phyloP scores from a whole-genome alignment of 2,797 vertebrate genomes.

The Huso huso region DNA sequence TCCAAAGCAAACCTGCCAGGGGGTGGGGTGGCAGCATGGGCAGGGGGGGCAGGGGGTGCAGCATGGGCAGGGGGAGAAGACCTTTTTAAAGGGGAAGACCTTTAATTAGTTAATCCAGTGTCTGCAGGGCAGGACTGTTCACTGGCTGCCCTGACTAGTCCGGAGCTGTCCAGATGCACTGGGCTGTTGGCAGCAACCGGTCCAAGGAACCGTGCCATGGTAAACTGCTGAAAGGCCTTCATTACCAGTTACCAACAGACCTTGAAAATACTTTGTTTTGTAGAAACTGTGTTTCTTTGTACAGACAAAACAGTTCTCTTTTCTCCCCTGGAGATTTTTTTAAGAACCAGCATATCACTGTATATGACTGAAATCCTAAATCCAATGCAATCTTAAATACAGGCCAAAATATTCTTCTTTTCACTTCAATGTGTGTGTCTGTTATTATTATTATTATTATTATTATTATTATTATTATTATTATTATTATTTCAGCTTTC shows the following conservation, averaged over 20 bases:
- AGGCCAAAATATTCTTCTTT: too few relatives aligned
- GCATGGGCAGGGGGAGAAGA: constrained; percentile 30
- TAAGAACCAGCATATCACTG: too few relatives aligned
- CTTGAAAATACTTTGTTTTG: not conserved
- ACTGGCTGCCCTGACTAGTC: not conserved
- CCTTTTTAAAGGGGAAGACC: constrained; percentile 11
- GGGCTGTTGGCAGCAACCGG: not conserved
- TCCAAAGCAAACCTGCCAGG: constrained; percentile 53
- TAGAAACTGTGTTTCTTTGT: not conserved
- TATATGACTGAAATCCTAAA: not conserved
- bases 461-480: not conserved
- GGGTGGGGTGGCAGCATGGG: constrained; percentile 44
- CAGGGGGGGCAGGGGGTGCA: constrained; percentile 31
- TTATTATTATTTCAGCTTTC: too few relatives aligned
- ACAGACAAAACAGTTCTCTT: not conserved
- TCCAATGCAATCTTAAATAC: not conserved
- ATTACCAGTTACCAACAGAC: not conserved
- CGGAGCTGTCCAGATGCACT: not conserved
- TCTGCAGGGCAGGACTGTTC: not conserved
- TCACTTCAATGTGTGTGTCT: not conserved
- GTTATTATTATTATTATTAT: not conserved
- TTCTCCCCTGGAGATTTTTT: too few relatives aligned
- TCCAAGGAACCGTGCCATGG: not conserved
- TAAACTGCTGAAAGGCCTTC: not conserved
- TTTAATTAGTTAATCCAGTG: too few relatives aligned